phyloP scores from a whole-genome alignment of 2,888 invertebrate species.

The Sesia bembeciformis region DNA sequence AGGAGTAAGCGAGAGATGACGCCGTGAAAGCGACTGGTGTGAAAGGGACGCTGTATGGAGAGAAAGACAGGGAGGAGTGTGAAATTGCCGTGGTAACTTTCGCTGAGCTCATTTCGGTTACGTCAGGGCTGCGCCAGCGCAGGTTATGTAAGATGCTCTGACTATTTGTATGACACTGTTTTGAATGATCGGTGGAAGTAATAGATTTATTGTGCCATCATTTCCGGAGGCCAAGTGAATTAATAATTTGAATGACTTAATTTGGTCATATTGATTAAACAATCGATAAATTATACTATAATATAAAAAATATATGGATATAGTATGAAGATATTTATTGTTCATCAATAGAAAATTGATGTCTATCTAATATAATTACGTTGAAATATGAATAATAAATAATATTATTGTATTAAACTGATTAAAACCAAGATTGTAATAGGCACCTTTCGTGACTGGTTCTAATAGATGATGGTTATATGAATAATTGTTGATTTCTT shows the following conservation, averaged over 20 bases:
- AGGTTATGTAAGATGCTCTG: slow-evolving; percentile 43
- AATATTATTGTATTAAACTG: too few relatives aligned
- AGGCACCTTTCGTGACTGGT: too few relatives aligned
- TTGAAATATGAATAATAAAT: too few relatives aligned
- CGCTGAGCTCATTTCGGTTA: slow-evolving; percentile 68
- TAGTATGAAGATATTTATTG: too few relatives aligned
- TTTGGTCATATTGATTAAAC: not conserved
- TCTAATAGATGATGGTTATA: too few relatives aligned
- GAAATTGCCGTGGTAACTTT: slow-evolving; percentile 68
- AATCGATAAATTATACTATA: not conserved
- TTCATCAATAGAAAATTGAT: too few relatives aligned
- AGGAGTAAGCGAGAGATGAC: slow-evolving; percentile 27
- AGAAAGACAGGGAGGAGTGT: slow-evolving; percentile 60
- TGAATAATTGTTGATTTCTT: too few relatives aligned
- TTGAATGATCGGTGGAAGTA: slow-evolving; percentile 57
- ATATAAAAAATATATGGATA: too few relatives aligned
- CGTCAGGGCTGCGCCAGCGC: slow-evolving; percentile 47
- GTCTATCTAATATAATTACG: too few relatives aligned
- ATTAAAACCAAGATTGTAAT: too few relatives aligned
- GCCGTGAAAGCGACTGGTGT: slow-evolving; percentile 13
- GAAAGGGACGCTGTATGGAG: slow-evolving; percentile 37
- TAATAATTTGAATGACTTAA: slow-evolving; percentile 8
- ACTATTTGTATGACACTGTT: slow-evolving; percentile 59
- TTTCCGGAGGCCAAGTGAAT: slow-evolving; percentile 35
- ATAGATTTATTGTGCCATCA: slow-evolving; percentile 42